Evolutionary conservation across 1,140 invertebrate genomes (phyloP), one percentile per base, ranked within the genome.

Genomic region (Cotesia glomerata): DNA sequence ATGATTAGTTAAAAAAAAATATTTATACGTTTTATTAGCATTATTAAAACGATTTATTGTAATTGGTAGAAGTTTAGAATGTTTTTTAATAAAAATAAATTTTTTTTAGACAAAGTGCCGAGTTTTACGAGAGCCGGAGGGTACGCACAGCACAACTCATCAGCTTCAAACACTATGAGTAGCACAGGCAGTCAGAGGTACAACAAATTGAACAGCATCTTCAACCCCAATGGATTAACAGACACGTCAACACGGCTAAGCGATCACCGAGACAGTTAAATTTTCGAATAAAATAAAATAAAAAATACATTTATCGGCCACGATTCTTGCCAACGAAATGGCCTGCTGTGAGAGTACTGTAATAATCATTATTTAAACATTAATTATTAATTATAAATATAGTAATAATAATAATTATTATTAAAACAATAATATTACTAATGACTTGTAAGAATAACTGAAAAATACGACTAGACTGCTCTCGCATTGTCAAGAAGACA

Each of bases 121-220:
- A 81, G 79, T 65, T 87, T 86, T 70, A 76, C 84, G 39, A 81
- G 84, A 75, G 82, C 76, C 18, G 79, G 68, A 36, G 80, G 75
- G 11, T 85, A 87, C 63, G 76, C 79, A 13, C 85, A 84, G 71
- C 85, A 86, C 72, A 87, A 84, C 69, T 86, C 85, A 26, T 86
- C 86, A 35, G 78, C 80, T 5, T 85, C 85, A 32, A 87, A 87
- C 59, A 86, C 86, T 3, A 84, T 87, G 81, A 84, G 83, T 70
- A 87, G 84, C 73, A 84, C 86, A 3, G 81, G 82, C 39, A 86
- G 84, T 72, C 86, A 87, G 69, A 80, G 84, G 77, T 87, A 87
- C 76, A 87, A 86, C 71, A 87, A 86, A 70, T 77, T 87, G 67
- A 87, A 85, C 73, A 86, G 82, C 66, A 75, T 86, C 16, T 84